Conservation (phyloP, 2,113 vertebrate genomes). For the Pogonocichla stellata region DNA sequence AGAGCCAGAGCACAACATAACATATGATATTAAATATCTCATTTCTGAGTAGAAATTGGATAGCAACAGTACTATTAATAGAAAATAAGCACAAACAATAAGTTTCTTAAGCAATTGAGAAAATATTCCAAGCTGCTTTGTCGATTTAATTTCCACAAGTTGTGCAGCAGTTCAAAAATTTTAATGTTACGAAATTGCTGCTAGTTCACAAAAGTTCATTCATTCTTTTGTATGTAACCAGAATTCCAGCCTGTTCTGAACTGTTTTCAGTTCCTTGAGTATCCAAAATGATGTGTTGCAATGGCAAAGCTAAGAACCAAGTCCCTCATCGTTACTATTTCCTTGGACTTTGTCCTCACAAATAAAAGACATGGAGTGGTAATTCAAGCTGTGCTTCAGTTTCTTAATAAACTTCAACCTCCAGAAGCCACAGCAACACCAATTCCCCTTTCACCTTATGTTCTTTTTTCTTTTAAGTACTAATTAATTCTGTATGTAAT, state of each 20-base stretch:
- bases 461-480: background rate
- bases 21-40: background rate
- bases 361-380: background rate
- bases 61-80: background rate
- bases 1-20: background rate
- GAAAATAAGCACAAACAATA: background rate
- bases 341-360: background rate
- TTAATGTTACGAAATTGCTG: background rate
- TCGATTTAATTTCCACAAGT: background rate
- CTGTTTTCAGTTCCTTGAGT: accelerated
- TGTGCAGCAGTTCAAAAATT: background rate
- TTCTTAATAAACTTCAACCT: background rate
- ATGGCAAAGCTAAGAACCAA: background rate
- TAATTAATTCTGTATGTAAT: background rate
- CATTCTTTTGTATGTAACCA: background rate
- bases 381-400: background rate
- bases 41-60: background rate
- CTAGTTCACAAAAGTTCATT: background rate
- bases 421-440: background rate
- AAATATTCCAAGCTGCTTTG: background rate
- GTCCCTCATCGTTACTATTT: background rate
- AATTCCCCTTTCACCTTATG: background rate
- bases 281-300: background rate
- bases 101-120: background rate
- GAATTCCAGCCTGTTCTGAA: background rate